Evolutionary conservation across 1,140 invertebrate genomes (phyloP).

Genomic region (Cyclina sinensis): DNA sequence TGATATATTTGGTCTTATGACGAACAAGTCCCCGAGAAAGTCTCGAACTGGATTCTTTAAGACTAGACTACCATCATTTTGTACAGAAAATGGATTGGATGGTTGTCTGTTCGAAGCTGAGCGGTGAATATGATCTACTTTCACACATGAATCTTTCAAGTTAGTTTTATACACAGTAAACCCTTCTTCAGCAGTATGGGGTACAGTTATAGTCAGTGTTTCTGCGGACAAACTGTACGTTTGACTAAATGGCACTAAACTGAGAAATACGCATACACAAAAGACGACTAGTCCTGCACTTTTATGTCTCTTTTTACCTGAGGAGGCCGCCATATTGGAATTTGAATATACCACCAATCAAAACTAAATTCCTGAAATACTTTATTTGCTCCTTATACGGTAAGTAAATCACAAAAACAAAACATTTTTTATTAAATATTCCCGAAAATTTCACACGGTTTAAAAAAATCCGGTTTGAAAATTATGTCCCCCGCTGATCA

Average conservation of each 20-base stretch:
- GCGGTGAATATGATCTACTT: conserved; percentile 30
- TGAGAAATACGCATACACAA: not conserved
- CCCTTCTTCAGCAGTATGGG: conserved; percentile 26
- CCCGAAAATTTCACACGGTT: not conserved
- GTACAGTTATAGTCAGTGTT: not conserved
- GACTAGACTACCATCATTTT: conserved; percentile 22
- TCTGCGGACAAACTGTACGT: not conserved
- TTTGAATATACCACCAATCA: conserved; percentile 55
- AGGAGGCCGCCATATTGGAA: conserved; percentile 62
- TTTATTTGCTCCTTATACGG: not conserved
- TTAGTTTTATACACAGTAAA: conserved; percentile 6
- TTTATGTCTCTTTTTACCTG: conserved; percentile 48
- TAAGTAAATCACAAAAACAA: not conserved
- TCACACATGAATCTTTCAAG: not conserved
- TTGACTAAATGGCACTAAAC: not conserved
- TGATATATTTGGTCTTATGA: not conserved
- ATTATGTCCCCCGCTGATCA: conserved; percentile 5
- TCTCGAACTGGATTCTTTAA: not conserved
- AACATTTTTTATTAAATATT: conserved; percentile 13
- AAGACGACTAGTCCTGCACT: not conserved
- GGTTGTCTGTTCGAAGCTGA: not conserved
- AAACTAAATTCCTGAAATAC: conserved; percentile 20
- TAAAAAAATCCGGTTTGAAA: not conserved
- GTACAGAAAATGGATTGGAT: conserved; percentile 41
- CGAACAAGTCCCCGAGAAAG: conserved; percentile 27